Conservation (phyloP, 2,113 vertebrate genomes). For the Telmatochromis sp. region DNA sequence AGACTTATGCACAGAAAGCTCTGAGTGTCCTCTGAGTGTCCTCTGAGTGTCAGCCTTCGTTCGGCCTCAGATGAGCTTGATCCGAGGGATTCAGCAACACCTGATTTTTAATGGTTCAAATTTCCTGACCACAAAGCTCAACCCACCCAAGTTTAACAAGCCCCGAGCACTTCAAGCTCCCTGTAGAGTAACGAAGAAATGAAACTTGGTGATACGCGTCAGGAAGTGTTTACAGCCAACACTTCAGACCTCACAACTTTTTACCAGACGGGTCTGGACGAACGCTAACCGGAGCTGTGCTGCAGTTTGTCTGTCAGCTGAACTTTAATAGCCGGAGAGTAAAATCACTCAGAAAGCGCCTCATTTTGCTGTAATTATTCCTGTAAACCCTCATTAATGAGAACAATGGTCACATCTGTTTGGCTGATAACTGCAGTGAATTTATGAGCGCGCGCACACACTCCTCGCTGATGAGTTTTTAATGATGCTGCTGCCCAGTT, state of each 20-base stretch:
- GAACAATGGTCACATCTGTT: conserved; percentile 34
- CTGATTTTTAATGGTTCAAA: neutral
- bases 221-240: neutral
- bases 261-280: neutral
- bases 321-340: neutral
- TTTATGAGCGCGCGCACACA: neutral
- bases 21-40: neutral
- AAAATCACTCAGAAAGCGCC: neutral
- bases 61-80: neutral
- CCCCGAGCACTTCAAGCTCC: neutral
- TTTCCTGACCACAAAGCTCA: neutral
- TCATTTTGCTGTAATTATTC: conserved; percentile 11
- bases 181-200: neutral
- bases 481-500: conserved; percentile 36
- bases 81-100: neutral
- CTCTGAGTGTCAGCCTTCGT: neutral
- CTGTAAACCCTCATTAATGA: conserved; percentile 19
- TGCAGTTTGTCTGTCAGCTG: neutral
- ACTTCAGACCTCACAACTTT: neutral
- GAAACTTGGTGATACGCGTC: neutral
- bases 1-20: neutral
- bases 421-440: conserved; percentile 8
- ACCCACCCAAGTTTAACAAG: neutral
- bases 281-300: neutral
- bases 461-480: conserved; percentile 23